A percentile compares a stretch with the other conserved stretches of the same genome.
Conservation (phyloP, 2,888 invertebrate genomes). For the Scaptomyza cyrtandrae region DNA sequence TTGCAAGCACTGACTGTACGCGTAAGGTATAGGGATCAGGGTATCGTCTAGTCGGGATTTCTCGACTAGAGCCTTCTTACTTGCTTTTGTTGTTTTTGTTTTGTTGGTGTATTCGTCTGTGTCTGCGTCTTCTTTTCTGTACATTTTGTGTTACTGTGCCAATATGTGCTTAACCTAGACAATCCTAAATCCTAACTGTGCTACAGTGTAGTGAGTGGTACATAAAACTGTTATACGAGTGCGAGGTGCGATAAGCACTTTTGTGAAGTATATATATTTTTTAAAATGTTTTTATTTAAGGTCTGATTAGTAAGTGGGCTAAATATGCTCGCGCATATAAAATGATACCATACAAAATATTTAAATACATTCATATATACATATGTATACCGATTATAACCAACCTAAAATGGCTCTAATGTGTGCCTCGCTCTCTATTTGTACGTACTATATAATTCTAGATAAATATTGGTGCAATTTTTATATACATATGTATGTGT, state of each 20-base stretch:
- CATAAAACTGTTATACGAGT: constrained; percentile 40
- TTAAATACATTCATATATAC: background rate
- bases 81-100: constrained; percentile 18
- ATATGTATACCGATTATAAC: constrained; percentile 2
- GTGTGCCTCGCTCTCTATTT: constrained; percentile 29
- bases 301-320: constrained; percentile 18
- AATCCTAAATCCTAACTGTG: constrained; percentile 21
- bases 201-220: constrained; percentile 11
- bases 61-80: too few species aligned
- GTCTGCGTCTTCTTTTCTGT: constrained; percentile 19
- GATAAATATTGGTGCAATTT: constrained; percentile 28
- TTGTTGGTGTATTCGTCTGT: background rate
- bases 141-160: constrained; percentile 31
- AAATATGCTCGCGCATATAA: constrained; percentile 24
- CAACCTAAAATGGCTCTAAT: constrained; percentile 50
- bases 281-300: constrained; percentile 17
- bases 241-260: constrained; percentile 55
- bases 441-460: constrained; percentile 30
- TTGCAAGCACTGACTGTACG: too few species aligned
- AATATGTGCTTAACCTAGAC: constrained; percentile 51
- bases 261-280: constrained; percentile 25
- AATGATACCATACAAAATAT: constrained; percentile 30
- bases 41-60: too few species aligned
- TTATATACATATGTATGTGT: constrained; percentile 35
- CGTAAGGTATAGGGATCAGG: too few species aligned